Conservation (phyloP, 2,113 vertebrate genomes). For the Junco hyemalis region DNA sequence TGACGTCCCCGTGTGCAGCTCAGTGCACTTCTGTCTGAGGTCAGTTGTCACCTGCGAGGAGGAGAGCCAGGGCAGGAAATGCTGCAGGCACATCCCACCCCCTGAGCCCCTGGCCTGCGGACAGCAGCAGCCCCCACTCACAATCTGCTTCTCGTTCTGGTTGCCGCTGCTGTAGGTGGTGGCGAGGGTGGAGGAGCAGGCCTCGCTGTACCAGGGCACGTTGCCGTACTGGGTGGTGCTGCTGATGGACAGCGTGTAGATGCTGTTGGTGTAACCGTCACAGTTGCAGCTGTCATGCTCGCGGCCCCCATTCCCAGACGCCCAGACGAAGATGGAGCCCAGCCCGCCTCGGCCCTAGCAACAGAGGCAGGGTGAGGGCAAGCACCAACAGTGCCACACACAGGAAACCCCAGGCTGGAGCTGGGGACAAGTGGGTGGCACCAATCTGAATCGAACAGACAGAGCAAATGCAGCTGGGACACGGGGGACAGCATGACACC, state of each 20-base stretch:
- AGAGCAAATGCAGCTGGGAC: background rate
- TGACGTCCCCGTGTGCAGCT: constrained; percentile 93
- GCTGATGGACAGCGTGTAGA: constrained; percentile 98
- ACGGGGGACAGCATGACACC: accelerated
- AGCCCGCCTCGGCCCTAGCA: constrained; percentile 87
- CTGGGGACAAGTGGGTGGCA: accelerated
- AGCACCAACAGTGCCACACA: background rate
- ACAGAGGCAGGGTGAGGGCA: background rate
- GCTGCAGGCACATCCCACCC: background rate
- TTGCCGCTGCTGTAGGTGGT: constrained; percentile 97
- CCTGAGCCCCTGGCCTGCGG: accelerated
- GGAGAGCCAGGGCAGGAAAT: background rate
- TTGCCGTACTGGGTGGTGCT: constrained; percentile 93
- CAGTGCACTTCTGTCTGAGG: constrained; percentile 93
- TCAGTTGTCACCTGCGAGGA: constrained; percentile 89
- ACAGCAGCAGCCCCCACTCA: constrained; percentile 70
- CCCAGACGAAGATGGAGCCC: constrained; percentile 99
- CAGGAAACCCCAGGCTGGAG: background rate
- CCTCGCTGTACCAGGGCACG: constrained; percentile 98
- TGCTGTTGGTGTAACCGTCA: constrained; percentile 99
- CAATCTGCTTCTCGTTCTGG: constrained; percentile 96
- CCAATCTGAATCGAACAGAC: background rate
- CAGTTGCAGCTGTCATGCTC: constrained; percentile 99
- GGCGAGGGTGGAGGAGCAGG: constrained; percentile 97
- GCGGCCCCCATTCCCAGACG: constrained; percentile 92